Base-by-base conservation (phyloP, 2,797 vertebrate species). In the Phrynocephalus vlangalii region DNA sequence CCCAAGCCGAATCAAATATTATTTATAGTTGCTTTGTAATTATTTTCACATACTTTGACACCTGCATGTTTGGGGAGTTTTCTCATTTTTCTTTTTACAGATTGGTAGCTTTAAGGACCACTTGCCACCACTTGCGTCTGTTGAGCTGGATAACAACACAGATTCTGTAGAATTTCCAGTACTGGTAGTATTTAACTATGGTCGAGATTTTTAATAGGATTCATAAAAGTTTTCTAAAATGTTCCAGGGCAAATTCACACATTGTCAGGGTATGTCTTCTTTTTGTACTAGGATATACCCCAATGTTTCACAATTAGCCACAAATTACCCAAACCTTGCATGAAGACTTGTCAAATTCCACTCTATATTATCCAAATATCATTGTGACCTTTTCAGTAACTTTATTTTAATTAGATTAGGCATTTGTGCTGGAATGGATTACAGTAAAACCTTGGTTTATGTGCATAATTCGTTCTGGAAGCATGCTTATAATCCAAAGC, bases 11-110 rank as follows among this genome's bases (percentile, higher is more conserved):
- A 89, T 56, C 84, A 92, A 92, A 94, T 66, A 9, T 30, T 68
- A 44, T 60, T 70, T 10, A 91, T 94, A 93, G 91, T 93, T 95
- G 94, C 89, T 94, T 93, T 94, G 86, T 93, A 93, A 88, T 94
- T 94, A 89, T 94, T 94, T 93, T 95, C 94, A 93, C 87, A 91
- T 94, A 92, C 90, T 94, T 94, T 94, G 92, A 93, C 89, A 92
- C 93, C 91, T 94, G 91, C 92, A 93, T 95, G 80, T 92, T 86
- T 89, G 93, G 92, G 91, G 92, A 94, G 92, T 90, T 91, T 86
- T 94, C 85, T 95, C 87, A 95, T 93, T 93, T 86, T 86, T 87
- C 87, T 89, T 94, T 94, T 75, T 0, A 73, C 81, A 90, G 95
- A 79, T 93, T 86, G 91, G 88, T 92, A 92, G 86, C 86, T 94